Conservation (phyloP, 2,797 vertebrate species). For the Falco peregrinus region DNA sequence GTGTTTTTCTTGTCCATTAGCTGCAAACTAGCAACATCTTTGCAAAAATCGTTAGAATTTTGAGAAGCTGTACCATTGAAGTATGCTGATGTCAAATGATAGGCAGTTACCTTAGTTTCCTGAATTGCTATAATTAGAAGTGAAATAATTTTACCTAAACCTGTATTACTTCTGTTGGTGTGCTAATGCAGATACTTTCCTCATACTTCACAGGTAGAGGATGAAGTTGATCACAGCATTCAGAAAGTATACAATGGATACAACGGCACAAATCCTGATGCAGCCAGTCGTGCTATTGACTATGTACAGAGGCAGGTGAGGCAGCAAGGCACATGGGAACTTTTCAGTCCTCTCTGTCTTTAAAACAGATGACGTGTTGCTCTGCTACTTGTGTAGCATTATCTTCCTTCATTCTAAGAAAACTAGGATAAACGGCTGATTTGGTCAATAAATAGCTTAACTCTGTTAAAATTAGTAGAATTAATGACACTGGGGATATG, state of each 20-base stretch:
- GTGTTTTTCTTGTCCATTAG: not conserved
- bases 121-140: not conserved
- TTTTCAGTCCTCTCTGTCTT: not conserved
- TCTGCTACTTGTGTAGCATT: not conserved
- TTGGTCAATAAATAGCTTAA: not conserved
- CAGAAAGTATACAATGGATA: slow-evolving; percentile 93
- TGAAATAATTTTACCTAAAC: not conserved
- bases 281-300: slow-evolving; percentile 95
- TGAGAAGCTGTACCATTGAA: not conserved
- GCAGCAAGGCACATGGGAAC: fast-evolving
- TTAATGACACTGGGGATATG: not conserved
- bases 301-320: slow-evolving; percentile 97
- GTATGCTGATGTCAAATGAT: not conserved
- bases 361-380: not conserved
- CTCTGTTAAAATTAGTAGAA: not conserved
- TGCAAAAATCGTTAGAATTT: not conserved
- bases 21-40: not conserved
- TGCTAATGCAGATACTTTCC: slow-evolving; percentile 32
- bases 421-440: not conserved
- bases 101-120: not conserved
- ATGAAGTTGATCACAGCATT: slow-evolving; percentile 94
- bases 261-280: slow-evolving; percentile 92
- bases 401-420: not conserved
- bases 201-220: slow-evolving; percentile 83
- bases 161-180: not conserved